phyloP scores from a whole-genome alignment of 2,113 vertebrate genomes.

The Hippotragus niger region DNA sequence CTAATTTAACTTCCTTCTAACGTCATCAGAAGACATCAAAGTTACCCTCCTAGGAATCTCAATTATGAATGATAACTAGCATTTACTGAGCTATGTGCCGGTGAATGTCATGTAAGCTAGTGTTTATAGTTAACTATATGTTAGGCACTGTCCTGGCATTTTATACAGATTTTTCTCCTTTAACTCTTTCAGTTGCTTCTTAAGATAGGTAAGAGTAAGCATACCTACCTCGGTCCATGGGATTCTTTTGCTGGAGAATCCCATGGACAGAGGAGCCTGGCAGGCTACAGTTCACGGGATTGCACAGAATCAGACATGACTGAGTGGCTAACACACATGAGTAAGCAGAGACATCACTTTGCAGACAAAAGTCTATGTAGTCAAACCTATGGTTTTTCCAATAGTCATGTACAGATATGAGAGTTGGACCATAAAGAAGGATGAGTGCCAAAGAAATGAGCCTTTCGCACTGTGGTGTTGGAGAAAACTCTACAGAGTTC shows the following conservation, averaged over 20 bases:
- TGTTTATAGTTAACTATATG: neutral
- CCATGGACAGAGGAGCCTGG: neutral
- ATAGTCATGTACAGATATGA: neutral
- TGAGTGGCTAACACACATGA: neutral
- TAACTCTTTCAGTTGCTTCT: neutral
- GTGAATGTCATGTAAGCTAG: neutral
- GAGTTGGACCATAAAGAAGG: neutral
- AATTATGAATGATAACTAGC: neutral
- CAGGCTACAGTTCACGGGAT: neutral
- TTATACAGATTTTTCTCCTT: neutral
- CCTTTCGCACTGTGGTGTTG: neutral
- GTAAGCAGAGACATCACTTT: neutral
- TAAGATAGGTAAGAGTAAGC: neutral
- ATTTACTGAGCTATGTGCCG: neutral
- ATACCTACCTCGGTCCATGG: neutral
- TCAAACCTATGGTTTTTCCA: neutral
- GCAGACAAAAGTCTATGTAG: neutral
- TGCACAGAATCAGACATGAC: neutral
- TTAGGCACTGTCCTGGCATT: neutral
- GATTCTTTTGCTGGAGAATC: neutral
- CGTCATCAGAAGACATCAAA: neutral
- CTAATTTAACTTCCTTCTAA: neutral
- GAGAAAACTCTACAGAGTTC: neutral
- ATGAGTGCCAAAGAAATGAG: neutral
- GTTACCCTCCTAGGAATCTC: neutral